A percentile compares a stretch with the other conserved stretches of the same genome.
Conservation (phyloP, 2,888 invertebrate genomes). For the Ectemnius lituratus region DNA sequence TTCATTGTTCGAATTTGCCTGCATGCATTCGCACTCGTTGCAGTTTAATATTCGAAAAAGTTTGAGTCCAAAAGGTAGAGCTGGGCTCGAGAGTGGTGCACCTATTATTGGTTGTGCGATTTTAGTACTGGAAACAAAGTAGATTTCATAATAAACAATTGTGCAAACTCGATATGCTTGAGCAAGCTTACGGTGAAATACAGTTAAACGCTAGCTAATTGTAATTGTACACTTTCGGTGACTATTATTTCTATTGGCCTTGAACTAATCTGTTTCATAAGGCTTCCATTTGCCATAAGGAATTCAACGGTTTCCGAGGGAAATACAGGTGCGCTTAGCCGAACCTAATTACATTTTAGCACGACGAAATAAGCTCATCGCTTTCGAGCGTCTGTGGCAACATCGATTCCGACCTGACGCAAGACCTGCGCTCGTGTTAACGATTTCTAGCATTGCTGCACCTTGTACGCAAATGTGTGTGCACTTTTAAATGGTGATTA, state of each 20-base stretch:
- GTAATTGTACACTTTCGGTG: conserved; percentile 11
- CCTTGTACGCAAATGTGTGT: neutral
- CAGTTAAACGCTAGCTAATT: conserved; percentile 13
- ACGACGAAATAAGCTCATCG: too few species aligned
- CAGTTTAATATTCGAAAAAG: too few species aligned
- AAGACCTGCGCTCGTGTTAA: conserved; percentile 5
- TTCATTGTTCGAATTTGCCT: too few species aligned
- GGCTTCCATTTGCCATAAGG: conserved; percentile 42
- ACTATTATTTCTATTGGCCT: conserved; percentile 30
- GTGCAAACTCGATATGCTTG: neutral
- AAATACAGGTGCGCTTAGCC: conserved; percentile 12
- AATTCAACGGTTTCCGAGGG: conserved; percentile 50
- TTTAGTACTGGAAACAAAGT: too few species aligned
- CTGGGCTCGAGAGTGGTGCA: too few species aligned
- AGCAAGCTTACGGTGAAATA: conserved; percentile 7
- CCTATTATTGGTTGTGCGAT: too few species aligned
- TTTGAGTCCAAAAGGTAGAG: too few species aligned
- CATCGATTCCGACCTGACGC: too few species aligned
- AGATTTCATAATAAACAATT: neutral
- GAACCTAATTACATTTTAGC: conserved; percentile 22
- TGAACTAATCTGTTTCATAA: conserved; percentile 41
- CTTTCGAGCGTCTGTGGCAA: too few species aligned
- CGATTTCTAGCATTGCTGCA: conserved; percentile 11
- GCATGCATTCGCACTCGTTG: too few species aligned
- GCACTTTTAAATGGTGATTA: neutral